Percentiles rank a stretch among this genome's conserved stretches.
Conservation (phyloP, 2,888 invertebrate genomes). For the Cyclophora punctaria region DNA sequence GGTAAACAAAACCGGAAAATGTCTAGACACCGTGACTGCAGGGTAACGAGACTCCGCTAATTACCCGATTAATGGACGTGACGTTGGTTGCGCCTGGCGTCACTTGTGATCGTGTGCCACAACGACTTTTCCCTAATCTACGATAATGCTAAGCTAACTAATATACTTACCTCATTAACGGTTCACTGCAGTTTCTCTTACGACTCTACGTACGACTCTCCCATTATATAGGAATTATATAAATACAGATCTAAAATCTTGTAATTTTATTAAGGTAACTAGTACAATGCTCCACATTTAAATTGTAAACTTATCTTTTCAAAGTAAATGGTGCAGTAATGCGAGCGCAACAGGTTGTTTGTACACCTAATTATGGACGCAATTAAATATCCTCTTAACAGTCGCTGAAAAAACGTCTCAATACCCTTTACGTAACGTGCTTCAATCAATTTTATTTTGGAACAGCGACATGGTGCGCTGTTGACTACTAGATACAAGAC, state of each 20-base stretch:
- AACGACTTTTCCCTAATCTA: slow-evolving; percentile 19
- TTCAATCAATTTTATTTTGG: slow-evolving; percentile 36
- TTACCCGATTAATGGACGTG: slow-evolving; percentile 42
- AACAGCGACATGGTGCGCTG: slow-evolving; percentile 32
- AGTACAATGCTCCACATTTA: no score
- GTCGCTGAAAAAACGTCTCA: slow-evolving; percentile 36
- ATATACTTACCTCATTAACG: no score
- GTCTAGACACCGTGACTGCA: slow-evolving; percentile 43
- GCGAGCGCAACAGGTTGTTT: slow-evolving; percentile 56
- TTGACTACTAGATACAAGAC: slow-evolving; percentile 21
- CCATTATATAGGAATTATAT: no score
- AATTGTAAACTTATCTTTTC: slow-evolving; percentile 2
- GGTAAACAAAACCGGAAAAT: slow-evolving; percentile 36
- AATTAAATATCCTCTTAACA: slow-evolving; percentile 51
- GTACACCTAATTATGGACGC: slow-evolving; percentile 55
- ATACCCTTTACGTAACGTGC: slow-evolving; percentile 39
- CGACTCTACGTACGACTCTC: no score
- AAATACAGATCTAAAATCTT: no score
- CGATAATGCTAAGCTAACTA: slow-evolving; percentile 7
- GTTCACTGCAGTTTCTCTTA: no score
- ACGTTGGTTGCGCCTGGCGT: slow-evolving; percentile 12
- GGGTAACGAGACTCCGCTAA: slow-evolving; percentile 35
- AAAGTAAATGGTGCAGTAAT: slow-evolving; percentile 36
- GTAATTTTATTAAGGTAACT: no score
- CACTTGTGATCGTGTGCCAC: slow-evolving; percentile 12